Evolutionary conservation across 2,797 vertebrate species (phyloP), one percentile per base, ranked within the genome.

Genomic region (Champsocephalus gunnari): DNA sequence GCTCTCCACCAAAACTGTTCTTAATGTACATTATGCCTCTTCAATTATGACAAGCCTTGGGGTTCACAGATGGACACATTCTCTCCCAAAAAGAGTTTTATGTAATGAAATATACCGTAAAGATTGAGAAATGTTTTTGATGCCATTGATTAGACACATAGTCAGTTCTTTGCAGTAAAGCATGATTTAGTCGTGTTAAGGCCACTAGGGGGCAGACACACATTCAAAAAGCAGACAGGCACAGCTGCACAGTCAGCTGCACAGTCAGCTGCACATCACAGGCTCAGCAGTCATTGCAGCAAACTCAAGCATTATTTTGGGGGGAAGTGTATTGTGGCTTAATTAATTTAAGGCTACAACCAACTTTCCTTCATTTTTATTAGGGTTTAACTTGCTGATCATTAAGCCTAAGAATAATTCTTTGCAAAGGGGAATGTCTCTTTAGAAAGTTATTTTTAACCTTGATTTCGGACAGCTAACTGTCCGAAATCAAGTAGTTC

Each of bases 121-220:
- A 43, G 9, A 49, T 28, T 1, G 8, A 7, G 12, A 14, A 16
- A 41, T 8, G 3, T 10, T 34, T 44, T 61, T 53, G 3, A 53
- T 32, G 2, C 1, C 7, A 9, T 17, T 47, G 10, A 9, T 43
- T 53, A 11, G 12, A 51, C 11, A 4, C 13, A 1, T 28, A 16
- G 2, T 17, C 24, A 0, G 9, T n/a, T 11, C 1, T 49, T 24
- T 53, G 2, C 21, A 24, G 41, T 55, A 4, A 9, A 71, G 34
- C 34, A n/a, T 12, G 49, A 12, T 1, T 48, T 70, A 8, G 12
- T 32, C 0, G 9, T 0, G 6, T 2, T 43, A 63, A 68, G 8
- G 3, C 71, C 85, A 87, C 59, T 66, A 86, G 79, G 43, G 57
- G 81, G 80, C 77, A 83, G 72, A 51, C 51, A 62, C 58, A 48